These are phyloP conservation scores for Lacerta agilis DNA, from an alignment of 2,797 vertebrate species.

Conservation along the genomic window DNA sequence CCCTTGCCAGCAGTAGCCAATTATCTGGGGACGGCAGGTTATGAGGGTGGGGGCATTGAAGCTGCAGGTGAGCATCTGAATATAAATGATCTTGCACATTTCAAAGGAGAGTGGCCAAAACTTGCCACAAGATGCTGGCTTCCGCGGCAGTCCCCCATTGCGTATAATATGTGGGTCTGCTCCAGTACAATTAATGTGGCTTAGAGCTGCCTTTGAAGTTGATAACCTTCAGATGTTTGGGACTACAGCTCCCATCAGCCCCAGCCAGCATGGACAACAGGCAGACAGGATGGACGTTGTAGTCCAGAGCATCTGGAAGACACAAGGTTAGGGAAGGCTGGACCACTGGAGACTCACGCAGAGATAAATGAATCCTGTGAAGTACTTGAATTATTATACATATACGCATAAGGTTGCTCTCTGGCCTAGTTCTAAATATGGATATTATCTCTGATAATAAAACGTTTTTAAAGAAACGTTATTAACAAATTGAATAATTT, in stretches of 20 bases:
- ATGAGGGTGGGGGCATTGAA: not conserved
- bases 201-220: too few relatives aligned
- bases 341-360: not conserved
- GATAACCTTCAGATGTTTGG: too few relatives aligned
- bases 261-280: too few relatives aligned
- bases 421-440: not conserved
- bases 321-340: not conserved
- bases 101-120: not conserved
- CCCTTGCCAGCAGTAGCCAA: not conserved
- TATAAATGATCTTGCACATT: not conserved
- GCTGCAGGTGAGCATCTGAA: too few relatives aligned
- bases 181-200: not conserved
- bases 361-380: too few relatives aligned
- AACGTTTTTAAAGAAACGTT: not conserved
- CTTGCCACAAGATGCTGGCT: not conserved
- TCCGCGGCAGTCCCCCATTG: not conserved
- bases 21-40: not conserved
- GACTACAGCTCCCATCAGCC: too few relatives aligned
- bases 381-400: not conserved
- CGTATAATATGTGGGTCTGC: not conserved
- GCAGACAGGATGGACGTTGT: too few relatives aligned
- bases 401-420: not conserved
- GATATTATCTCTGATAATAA: not conserved
- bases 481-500: conserved; percentile 22
- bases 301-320: not conserved